Percentiles rank a stretch among this genome's conserved stretches.
These are phyloP conservation scores for Poeciliopsis paucimaculata DNA, from an alignment of 2,797 vertebrate species.

Conservation along the genomic window DNA sequence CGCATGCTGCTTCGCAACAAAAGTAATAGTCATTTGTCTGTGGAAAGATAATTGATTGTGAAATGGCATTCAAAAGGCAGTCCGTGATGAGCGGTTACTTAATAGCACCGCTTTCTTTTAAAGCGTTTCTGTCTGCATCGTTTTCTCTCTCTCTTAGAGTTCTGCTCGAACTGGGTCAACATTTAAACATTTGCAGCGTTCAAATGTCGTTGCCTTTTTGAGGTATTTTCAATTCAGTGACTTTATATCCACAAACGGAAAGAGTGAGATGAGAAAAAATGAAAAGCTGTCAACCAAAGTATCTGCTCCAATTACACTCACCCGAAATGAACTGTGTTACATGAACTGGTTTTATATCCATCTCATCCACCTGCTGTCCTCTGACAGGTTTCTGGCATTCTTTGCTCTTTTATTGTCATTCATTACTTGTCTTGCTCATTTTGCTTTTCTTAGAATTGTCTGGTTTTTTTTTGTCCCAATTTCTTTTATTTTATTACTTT, in stretches of 20 bases:
- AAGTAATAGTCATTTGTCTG: neutral
- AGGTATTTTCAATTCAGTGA: conserved; percentile 14
- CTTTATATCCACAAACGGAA: neutral
- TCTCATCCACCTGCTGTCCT: neutral
- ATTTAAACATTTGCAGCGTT: conserved; percentile 8
- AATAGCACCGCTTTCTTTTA: neutral
- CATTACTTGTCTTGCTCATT: neutral
- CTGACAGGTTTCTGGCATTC: conserved; percentile 5
- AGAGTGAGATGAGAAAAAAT: neutral
- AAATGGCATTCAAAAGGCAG: neutral
- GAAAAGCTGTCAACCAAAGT: neutral
- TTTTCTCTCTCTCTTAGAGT: neutral
- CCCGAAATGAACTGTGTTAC: neutral
- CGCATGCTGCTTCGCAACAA: neutral
- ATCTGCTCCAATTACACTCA: conserved; percentile 11
- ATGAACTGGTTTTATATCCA: conserved; percentile 1
- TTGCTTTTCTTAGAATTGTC: neutral
- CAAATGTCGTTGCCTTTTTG: conserved; percentile 19
- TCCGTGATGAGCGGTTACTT: neutral
- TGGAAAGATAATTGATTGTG: conserved; percentile 3
- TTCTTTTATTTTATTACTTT: neutral
- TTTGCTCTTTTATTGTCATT: neutral
- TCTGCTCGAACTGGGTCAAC: conserved; percentile 18
- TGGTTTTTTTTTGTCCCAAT: neutral
- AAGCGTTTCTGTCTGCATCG: conserved; percentile 3